Conservation (phyloP, 2,113 vertebrate genomes). For the Carettochelys insculpta region DNA sequence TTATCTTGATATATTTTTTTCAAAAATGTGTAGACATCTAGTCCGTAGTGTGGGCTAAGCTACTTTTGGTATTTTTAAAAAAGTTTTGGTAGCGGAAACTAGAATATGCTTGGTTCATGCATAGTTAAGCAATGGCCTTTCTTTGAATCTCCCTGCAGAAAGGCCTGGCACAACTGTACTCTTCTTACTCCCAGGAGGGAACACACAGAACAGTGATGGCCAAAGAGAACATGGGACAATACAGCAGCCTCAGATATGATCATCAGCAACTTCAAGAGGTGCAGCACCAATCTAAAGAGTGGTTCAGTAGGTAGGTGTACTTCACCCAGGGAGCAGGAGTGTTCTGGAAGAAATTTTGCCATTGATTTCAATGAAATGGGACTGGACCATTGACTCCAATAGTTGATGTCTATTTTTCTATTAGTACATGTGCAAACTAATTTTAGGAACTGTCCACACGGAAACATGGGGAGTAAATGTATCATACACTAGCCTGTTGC, state of each 20-base stretch:
- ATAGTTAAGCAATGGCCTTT: neutral
- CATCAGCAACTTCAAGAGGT: neutral
- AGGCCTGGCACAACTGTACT: neutral
- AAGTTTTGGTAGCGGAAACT: neutral
- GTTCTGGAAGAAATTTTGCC: neutral
- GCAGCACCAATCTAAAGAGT: neutral
- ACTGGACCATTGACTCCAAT: neutral
- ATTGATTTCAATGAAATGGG: neutral
- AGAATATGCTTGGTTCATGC: neutral
- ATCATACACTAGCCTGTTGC: neutral
- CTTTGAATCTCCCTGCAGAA: neutral
- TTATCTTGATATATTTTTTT: neutral
- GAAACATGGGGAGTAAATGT: neutral
- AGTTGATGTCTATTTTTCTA: neutral
- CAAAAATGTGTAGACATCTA: neutral
- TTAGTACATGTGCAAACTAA: neutral
- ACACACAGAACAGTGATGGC: neutral
- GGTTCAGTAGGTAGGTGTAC: neutral
- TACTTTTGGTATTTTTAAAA: neutral
- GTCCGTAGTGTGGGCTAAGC: too few relatives aligned
- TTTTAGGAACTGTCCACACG: neutral
- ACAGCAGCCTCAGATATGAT: neutral
- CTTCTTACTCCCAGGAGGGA: neutral
- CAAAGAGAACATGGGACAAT: neutral
- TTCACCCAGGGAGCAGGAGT: rapidly evolving